Evolutionary conservation across 2,797 vertebrate genomes (phyloP), one percentile per base, ranked within the genome.

Genomic region (Acanthis flammea): DNA sequence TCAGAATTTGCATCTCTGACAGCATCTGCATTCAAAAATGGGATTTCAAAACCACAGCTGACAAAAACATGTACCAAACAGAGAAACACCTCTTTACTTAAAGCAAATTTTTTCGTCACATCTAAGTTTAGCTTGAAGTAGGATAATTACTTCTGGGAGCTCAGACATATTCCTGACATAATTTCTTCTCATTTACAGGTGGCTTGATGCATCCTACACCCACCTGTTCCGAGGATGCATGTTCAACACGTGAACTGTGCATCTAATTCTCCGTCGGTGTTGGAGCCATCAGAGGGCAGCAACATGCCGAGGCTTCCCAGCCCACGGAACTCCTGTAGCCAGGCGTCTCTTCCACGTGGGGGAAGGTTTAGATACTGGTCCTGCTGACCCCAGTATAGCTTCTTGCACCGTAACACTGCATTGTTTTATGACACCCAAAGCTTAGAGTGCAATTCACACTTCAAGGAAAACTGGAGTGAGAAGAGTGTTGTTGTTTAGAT

Each of bases 211-310:
- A 86, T 42, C 35, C 61, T 61, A 14, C 7, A 21, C 6, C 41
- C 33, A 25, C 15, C 67, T 2, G 2, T 28, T 77, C 24, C 13
- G 17, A 72, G 37, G 44, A 58, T 5, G 22, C 2, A 3, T 9
- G 14, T 19, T 10, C 27, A 75, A 28, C 31, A 45, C 1, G 12
- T n/a, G 28, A 50, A 57, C 6, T 23, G 41, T 12, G 27, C 33
- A 48, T 35, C n/a, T 25, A 74, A n/a, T n/a, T 53, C 30, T 72
- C 57, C 11, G 4, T 28, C 2, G 0, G 33, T 7, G 21, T 27
- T 71, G 21, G 41, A 80, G 76, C 57, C 91, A 60, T 81, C 71
- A 91, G 92, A 84, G 91, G 85, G 95, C 92, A 95, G 84, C 65
- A 91, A 62, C 62, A 65, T 2, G 3, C 37, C n/a, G 31, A 48